Evolutionary conservation across 2,888 invertebrate genomes (phyloP), one percentile per base, ranked within the genome.

Genomic region (Aphodius granarius): DNA sequence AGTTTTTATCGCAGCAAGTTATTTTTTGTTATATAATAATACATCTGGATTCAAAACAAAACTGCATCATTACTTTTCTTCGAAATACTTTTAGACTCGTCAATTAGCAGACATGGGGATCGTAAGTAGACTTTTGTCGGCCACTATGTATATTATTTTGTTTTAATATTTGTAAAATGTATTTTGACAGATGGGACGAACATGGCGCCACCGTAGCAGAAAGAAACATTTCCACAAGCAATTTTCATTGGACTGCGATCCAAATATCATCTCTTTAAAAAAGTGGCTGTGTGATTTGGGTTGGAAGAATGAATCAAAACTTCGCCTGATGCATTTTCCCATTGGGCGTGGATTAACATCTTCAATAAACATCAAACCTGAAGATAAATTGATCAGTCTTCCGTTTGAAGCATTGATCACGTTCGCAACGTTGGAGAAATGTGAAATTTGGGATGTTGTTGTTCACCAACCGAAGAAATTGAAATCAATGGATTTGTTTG

Each of bases 261-360:
- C 83, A 78, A 87, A 88, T 83, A 83, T 89, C 63, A 86, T 90
- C 81, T 84, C 86, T 78, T 84, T 92, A 43, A 89, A 89, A 79
- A 86, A 88, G 76, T 91, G 91, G 91, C 86, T 92, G 78, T 18
- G n/a, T 21, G 83, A 86, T 73, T 86, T 89, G 78, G 89, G 90
- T 72, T 91, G 93, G 89, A 85, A 86, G 66, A 90, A 92, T 79
- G 88, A 89, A 66, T 88, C 89, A 16, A 88, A 90, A 77, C 85
- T 94, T 18, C 86, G 86, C 20, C 86, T 92, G n/a, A 89, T 90
- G 5, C 82, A 89, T 75, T 95, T 94, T 85, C 83, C 87, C 9
- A 95, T 94, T 4, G 95, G 95, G 6, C 90, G 96, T 75, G 96
- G 96, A 19, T 88, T 96, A 20, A 89, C 91, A 81, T 91, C 94